Evolutionary conservation across 37 sponge, comb jelly and placozoan species (phyloP).

Genomic region (Halisarca cf. caerulea): DNA sequence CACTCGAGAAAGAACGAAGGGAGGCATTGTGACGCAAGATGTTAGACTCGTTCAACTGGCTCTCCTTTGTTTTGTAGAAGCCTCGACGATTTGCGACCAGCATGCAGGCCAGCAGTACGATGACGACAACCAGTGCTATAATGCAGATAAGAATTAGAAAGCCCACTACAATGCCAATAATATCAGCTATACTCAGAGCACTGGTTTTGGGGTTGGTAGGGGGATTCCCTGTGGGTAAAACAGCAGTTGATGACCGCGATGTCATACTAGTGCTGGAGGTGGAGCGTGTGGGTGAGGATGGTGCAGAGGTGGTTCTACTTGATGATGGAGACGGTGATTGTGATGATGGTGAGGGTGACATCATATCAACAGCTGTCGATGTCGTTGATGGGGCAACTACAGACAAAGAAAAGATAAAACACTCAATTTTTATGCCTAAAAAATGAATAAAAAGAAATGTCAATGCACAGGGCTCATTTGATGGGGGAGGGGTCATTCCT

Average conservation of each 20-base stretch:
- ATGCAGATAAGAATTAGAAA: background rate
- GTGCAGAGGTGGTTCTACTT: background rate
- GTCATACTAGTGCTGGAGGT: background rate
- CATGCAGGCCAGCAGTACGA: background rate
- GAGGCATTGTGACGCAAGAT: constrained; percentile 6
- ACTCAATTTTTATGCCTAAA: too few relatives aligned
- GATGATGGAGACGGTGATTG: background rate
- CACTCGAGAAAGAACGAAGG: background rate
- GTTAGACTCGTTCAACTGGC: background rate
- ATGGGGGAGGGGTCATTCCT: too few relatives aligned
- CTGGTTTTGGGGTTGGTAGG: background rate
- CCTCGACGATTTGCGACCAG: background rate
- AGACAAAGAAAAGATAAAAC: too few relatives aligned
- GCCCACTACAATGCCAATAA: background rate
- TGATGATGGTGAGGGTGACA: background rate
- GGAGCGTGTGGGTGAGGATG: background rate
- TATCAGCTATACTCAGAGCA: background rate
- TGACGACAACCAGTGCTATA: background rate
- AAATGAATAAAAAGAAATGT: too few relatives aligned
- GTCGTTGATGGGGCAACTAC: background rate
- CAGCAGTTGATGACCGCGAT: background rate
- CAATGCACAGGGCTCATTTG: too few relatives aligned
- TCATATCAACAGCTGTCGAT: background rate
- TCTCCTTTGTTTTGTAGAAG: constrained; percentile 1
- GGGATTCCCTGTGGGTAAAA: background rate